Evolutionary conservation across 2,113 vertebrate genomes (phyloP), one percentile per base, ranked within the genome.

Genomic region (Tupaia chinensis): DNA sequence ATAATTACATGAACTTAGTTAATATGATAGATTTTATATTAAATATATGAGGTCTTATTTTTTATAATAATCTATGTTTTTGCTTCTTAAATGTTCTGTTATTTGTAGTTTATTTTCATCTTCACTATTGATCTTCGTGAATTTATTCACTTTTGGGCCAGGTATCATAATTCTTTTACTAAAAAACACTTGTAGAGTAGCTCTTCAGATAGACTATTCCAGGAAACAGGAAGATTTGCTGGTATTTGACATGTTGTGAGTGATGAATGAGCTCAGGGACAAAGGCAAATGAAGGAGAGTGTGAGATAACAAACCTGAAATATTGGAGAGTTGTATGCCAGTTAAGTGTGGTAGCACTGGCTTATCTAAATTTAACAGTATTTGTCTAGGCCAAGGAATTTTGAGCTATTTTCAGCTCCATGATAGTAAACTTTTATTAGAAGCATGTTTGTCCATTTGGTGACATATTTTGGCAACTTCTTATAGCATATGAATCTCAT

Each of bases 241-340:
- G 98, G 97, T 96, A 60, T 96, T 97, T 99, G 99, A 98, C 98
- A 83, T 98, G 98, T 69, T 97, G 83, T 98, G 98, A 98, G 98
- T 99, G 98, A 97, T 95, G 92, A 98, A 95, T 96, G 97, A 98
- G 95, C 25, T 32, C 88, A 17, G 4, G 94, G 97, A 98, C 98
- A 98, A 98, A 98, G 98, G 97, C 98, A 98, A 96, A 95, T 98
- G 98, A 98, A 98, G 97, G 98, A 97, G 98, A 98, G 98, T 98
- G 97, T 44, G 44, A 98, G 99, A 99, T 98, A 98, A 97, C 56
- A 80, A 76, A 95, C 15, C 97, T 96, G 96, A 98, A 96, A 97
- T 95, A 93, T 16, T 17, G 77, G 93, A 97, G 97, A 95, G 86
- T 83, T 72, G 66, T 25, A 70, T 97, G 97, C 82, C 80, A 95